phyloP scores from a whole-genome alignment of 37 sponge, comb jelly and placozoan species.

The Halichondria panicea region DNA sequence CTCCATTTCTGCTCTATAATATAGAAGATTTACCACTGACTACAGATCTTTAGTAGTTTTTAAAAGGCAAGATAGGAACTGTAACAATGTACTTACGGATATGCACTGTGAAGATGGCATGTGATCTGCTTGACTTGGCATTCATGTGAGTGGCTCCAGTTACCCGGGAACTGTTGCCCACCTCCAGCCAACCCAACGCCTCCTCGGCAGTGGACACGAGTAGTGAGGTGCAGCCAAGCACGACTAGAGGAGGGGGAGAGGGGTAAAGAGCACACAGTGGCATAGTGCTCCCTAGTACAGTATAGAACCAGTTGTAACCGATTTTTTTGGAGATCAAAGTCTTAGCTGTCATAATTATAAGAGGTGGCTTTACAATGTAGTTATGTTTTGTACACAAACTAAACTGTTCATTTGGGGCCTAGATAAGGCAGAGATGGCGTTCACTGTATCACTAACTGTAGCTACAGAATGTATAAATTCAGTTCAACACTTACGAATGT shows the following conservation, averaged over 20 bases:
- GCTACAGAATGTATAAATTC: no score
- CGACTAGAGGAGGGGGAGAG: no score
- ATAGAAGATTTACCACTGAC: neutral
- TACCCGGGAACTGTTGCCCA: slow-evolving; percentile 64
- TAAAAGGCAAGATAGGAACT: neutral
- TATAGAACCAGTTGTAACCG: no score
- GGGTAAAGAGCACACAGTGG: no score
- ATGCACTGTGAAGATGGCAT: slow-evolving; percentile 75
- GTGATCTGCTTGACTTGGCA: slow-evolving; percentile 80
- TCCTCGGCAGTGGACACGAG: slow-evolving; percentile 45
- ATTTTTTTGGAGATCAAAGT: no score
- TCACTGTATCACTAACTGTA: no score
- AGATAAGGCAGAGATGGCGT: no score
- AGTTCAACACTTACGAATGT: slow-evolving; percentile 64
- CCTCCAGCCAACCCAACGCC: slow-evolving; percentile 56
- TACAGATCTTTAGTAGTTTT: neutral
- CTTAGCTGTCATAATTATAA: no score
- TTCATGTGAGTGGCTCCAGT: slow-evolving; percentile 85
- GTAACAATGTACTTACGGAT: slow-evolving; percentile 34
- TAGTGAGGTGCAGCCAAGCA: slow-evolving; percentile 39
- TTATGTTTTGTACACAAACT: no score
- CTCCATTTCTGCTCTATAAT: slow-evolving; percentile 13
- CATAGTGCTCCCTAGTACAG: no score
- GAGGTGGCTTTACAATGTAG: no score
- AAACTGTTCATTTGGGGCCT: no score